Conservation (phyloP, 2,797 vertebrate genomes). For the Rhinatrema bivittatum region DNA sequence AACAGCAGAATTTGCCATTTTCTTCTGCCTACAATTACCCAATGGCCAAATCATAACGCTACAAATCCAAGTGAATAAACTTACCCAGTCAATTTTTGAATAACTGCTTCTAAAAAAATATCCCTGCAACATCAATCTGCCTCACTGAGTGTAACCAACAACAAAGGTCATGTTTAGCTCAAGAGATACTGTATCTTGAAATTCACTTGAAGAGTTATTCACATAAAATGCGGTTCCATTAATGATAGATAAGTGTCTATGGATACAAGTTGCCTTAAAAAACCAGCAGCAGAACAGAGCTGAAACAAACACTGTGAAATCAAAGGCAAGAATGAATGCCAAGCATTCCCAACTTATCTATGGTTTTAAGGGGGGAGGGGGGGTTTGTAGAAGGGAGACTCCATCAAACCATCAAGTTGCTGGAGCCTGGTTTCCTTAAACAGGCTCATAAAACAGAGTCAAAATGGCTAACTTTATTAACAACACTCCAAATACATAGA, state of each 20-base stretch:
- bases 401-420: constrained; percentile 21
- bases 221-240: background rate
- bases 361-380: constrained; percentile 12
- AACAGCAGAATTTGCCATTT: too few relatives aligned
- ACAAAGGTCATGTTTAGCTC: constrained; percentile 1
- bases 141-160: background rate
- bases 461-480: constrained; percentile 50
- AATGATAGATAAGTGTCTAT: constrained; percentile 21
- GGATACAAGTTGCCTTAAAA: constrained; percentile 16
- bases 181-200: background rate
- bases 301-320: constrained; percentile 33
- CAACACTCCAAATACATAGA: too few relatives aligned
- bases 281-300: constrained; percentile 9
- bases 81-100: too few relatives aligned
- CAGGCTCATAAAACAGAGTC: constrained; percentile 50
- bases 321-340: constrained; percentile 40
- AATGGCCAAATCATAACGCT: too few relatives aligned
- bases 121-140: background rate
- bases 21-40: too few relatives aligned
- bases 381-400: constrained; percentile 17
- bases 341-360: constrained; percentile 47
- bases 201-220: background rate
- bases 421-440: constrained; percentile 44
- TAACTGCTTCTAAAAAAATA: too few relatives aligned
- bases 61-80: too few relatives aligned